Conservation (phyloP, 2,888 invertebrate genomes). For the Papilio gigon region DNA sequence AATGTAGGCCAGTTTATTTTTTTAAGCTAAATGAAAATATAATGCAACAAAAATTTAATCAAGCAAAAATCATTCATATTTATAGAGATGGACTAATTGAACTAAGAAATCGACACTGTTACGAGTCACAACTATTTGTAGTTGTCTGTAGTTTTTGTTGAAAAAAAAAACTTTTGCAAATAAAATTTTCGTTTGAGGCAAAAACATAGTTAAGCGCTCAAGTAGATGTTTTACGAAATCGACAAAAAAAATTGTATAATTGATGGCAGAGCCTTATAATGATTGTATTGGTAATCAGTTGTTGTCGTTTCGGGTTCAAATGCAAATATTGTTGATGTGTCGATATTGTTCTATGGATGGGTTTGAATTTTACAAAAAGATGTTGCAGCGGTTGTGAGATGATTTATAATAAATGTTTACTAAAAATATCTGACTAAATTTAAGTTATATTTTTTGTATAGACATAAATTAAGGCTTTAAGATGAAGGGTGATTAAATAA, state of each 20-base stretch:
- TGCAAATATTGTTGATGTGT: slow-evolving; percentile 34
- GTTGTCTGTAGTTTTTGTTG: slow-evolving; percentile 56
- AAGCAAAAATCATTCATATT: slow-evolving; percentile 47
- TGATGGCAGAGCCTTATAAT: slow-evolving; percentile 6
- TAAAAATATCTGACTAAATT: slow-evolving; percentile 79
- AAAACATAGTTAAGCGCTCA: slow-evolving; percentile 33
- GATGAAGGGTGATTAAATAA: slow-evolving; percentile 76
- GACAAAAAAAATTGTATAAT: neutral
- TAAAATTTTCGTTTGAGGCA: neutral
- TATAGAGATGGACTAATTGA: neutral
- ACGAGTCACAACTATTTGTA: too few relatives aligned
- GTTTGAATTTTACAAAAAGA: slow-evolving; percentile 70
- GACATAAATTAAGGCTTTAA: slow-evolving; percentile 68
- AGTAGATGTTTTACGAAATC: slow-evolving; percentile 12
- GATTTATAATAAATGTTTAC: slow-evolving; percentile 80
- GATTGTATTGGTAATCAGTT: slow-evolving; percentile 14
- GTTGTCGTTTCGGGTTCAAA: slow-evolving; percentile 15
- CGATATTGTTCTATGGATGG: slow-evolving; percentile 37
- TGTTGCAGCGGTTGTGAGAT: slow-evolving; percentile 82
- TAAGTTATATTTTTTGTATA: slow-evolving; percentile 82
- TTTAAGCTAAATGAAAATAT: slow-evolving; percentile 52
- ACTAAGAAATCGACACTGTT: slow-evolving; percentile 2
- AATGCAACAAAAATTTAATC: slow-evolving; percentile 54
- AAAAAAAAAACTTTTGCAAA: slow-evolving; percentile 7
- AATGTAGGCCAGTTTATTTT: slow-evolving; percentile 56